Evolutionary conservation across 2,113 vertebrate species (phyloP), one percentile per base, ranked within the genome.

Genomic region (Daubentonia madagascariensis): DNA sequence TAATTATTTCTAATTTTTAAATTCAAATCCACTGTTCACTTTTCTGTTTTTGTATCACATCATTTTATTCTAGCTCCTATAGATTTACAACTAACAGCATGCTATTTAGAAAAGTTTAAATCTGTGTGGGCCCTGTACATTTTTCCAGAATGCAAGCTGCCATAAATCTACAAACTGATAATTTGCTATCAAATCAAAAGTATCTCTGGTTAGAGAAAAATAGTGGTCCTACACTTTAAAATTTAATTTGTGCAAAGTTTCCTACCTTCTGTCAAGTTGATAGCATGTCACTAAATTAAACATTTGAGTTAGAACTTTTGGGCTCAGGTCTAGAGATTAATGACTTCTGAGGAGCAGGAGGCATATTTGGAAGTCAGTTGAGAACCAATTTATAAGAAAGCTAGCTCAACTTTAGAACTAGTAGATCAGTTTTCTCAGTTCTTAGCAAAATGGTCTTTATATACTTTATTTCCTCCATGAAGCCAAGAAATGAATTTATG

Each of bases 221-320:
- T 32, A 40, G 57, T 63, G 28, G 3, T 43, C 13, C 32, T 54
- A 17, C 12, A 70, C 11, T 79, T 70, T 79, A 80, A 78, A 70
- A 30, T 5, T 23, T 13, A 54, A 63, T 72, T 16, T 63, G 25
- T 10, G 16, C 10, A 40, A 78, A 61, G 28, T 72, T 54, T 2
- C 8, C 37, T 72, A 25, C 3, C 6, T 63, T 35, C 22, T 37
- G 1, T 37, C 2, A 79, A 0, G 0, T 2, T 28, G 4, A 57
- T 84, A 54, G 6, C 8, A 20, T 57, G 17, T 52, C 48, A 12
- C 8, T 68, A 5, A 35, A 43, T 54, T 96, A 45, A 70, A 40
- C 6, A 54, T n/a, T 35, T 70, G 1, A 32, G 40, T 70, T 76
- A 85, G 43, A 78, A 84, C 25, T 59, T 48, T 14, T 25, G 12